Base-by-base conservation (phyloP, 1,140 invertebrate species). In the Hydropsyche tenuis region DNA sequence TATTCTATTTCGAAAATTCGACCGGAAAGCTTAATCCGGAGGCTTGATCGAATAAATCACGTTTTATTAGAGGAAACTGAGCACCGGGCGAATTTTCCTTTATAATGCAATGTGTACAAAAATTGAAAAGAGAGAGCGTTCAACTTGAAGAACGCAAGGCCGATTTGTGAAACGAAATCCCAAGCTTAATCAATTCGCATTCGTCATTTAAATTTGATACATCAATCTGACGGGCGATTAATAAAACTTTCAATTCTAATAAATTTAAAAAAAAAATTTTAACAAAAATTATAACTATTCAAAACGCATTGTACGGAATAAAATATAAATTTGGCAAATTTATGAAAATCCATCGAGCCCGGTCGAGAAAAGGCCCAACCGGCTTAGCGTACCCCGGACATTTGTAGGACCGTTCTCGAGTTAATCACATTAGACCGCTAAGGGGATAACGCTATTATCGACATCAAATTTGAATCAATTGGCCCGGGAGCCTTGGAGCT, bases 401-500 rank as follows among this genome's bases (percentile, higher is more conserved):
- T n/a, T n/a, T n/a, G n/a, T n/a, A n/a, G n/a, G n/a, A n/a, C n/a
- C n/a, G 43, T 23, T 48, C 42, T 68, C 22, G 65, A 43, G 65
- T 42, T 68, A 68, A 68, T 68, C 65, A 68, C 65, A 68, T 68
- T 68, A 68, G 65, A 16, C 65, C 65, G 65, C 65, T 68, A 68
- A 68, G 65, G 65, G 65, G 65, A 68, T 68, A 46, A 68, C 65
- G 65, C 18, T 68, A 68, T 68, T 68, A 68, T 68, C 65, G 65
- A 68, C 65, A 68, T 68, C 65, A 68, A 68, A 68, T 68, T 68
- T 68, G 65, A 68, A 68, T 68, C 65, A 68, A 68, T 68, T 68
- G 56, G 65, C 65, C 45, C 22, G 37, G 27, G 65, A 48, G 65
- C 65, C 22, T n/a, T n/a, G n/a, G n/a, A n/a, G n/a, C n/a, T n/a